Conservation (phyloP, 2,888 invertebrate genomes). For the Galerucella nymphaeae region DNA sequence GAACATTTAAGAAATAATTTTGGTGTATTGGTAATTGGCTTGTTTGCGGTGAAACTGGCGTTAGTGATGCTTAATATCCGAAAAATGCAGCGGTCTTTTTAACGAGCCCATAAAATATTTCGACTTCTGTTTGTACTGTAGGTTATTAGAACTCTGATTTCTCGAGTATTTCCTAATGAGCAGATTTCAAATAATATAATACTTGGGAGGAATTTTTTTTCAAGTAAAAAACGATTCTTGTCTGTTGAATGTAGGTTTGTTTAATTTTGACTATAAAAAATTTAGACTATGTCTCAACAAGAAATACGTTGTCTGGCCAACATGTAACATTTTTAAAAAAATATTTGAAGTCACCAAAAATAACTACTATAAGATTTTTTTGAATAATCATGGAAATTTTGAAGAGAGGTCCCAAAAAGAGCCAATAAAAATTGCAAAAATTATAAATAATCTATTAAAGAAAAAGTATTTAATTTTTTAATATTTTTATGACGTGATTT, state of each 20-base stretch:
- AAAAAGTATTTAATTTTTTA: too few relatives aligned
- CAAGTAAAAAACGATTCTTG: not conserved
- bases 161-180: constrained; percentile 54
- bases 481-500: too few relatives aligned
- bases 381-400: too few relatives aligned
- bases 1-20: constrained; percentile 43
- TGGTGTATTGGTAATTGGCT: constrained; percentile 39
- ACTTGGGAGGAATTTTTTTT: constrained; percentile 6
- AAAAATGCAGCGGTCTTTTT: constrained; percentile 49
- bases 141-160: constrained; percentile 44
- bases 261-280: not conserved
- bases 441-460: too few relatives aligned
- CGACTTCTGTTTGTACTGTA: constrained; percentile 41
- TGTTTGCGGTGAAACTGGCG: constrained; percentile 22
- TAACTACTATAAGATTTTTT: too few relatives aligned
- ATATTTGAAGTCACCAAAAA: too few relatives aligned
- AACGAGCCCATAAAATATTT: constrained; percentile 51
- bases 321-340: too few relatives aligned
- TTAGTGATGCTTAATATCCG: constrained; percentile 44
- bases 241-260: not conserved
- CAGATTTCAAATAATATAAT: constrained; percentile 39
- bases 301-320: too few relatives aligned
- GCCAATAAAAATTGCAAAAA: too few relatives aligned
- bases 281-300: not conserved
- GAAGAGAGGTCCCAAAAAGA: too few relatives aligned